Base-by-base conservation (phyloP, 1,140 invertebrate species). In the Dreissena rostriformis region DNA sequence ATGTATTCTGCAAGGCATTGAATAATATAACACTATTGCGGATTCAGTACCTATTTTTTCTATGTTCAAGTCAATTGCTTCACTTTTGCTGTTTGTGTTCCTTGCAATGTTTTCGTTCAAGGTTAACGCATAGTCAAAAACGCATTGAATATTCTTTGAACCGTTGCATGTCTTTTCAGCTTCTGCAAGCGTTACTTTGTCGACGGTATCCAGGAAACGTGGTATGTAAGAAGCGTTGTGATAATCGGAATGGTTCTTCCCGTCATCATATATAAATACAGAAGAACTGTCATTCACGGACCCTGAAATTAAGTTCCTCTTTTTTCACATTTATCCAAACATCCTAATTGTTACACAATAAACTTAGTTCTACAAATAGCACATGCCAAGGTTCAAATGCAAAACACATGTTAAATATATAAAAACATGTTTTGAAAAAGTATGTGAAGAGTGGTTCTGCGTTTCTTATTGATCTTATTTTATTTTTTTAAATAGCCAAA, bases 301-400 rank as follows among this genome's bases (percentile, higher is more conserved):
- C 67, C 67, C 67, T 68, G 67, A 68, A 68, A 68, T 24, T 61
- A 61, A 63, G 24, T n/a, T n/a, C 12, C 19, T 63, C 19, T 24
- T 63, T 63, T 7, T 63, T 63, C 24, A 24, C 61, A 63, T 63
- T n/a, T 11, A n/a, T 63, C 24, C 2, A 63, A 39, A 39, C 39
- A 39, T 39, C 39, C 39, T 5, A 39, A 39, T 39, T 39, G 39
- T 39, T 39, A 39, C 39, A 39, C 39, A 39, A 39, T 39, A 39
- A 39, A 39, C 39, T 39, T 39, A 39, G 39, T 39, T 39, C 39
- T 39, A 5, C 2, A 39, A 39, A 39, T 5, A 39, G 39, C 39
- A 39, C 39, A 39, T 39, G 39, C 2, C 8, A 2, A 39, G 39
- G 39, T 2, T 39, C 8, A 39, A 39, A 39, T 39, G 2, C 39